Evolutionary conservation across 2,113 vertebrate genomes (phyloP).

Genomic region (Pardalotus punctatus): DNA sequence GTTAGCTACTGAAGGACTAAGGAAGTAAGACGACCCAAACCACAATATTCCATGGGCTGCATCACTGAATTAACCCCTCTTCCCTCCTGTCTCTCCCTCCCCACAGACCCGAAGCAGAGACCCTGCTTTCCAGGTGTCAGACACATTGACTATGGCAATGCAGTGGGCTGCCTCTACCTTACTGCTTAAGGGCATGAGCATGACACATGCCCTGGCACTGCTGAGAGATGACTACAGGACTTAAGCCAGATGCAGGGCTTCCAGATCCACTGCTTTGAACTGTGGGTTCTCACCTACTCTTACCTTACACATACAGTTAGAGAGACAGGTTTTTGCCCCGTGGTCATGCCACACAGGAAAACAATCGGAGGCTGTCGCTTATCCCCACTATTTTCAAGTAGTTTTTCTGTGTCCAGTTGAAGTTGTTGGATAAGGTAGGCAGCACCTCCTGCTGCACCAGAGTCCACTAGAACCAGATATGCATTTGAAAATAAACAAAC

Average conservation of each 20-base stretch:
- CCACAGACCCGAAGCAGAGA: background rate
- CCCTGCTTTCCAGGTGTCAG: background rate
- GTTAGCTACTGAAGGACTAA: background rate
- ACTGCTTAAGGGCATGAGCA: slow-evolving; percentile 26
- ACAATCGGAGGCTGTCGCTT: background rate
- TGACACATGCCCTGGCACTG: background rate
- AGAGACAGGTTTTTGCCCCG: background rate
- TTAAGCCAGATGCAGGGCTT: slow-evolving; percentile 2
- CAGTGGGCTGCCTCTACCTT: slow-evolving; percentile 10
- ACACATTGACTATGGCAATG: slow-evolving; percentile 17
- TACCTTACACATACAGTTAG: background rate
- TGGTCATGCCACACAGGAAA: background rate
- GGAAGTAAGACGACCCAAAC: slow-evolving; percentile 37
- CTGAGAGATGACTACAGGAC: background rate
- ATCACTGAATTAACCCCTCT: background rate
- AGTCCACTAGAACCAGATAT: slow-evolving; percentile 29
- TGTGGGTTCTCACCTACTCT: background rate
- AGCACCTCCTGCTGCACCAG: background rate
- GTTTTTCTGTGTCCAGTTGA: slow-evolving; percentile 56
- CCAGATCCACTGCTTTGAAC: background rate
- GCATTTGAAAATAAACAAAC: background rate
- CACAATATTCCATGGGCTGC: background rate
- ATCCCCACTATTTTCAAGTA: background rate
- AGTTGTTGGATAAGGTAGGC: slow-evolving; percentile 17
- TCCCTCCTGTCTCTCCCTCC: background rate